Conservation (phyloP, 2,888 invertebrate species). For the Torymus auratus region DNA sequence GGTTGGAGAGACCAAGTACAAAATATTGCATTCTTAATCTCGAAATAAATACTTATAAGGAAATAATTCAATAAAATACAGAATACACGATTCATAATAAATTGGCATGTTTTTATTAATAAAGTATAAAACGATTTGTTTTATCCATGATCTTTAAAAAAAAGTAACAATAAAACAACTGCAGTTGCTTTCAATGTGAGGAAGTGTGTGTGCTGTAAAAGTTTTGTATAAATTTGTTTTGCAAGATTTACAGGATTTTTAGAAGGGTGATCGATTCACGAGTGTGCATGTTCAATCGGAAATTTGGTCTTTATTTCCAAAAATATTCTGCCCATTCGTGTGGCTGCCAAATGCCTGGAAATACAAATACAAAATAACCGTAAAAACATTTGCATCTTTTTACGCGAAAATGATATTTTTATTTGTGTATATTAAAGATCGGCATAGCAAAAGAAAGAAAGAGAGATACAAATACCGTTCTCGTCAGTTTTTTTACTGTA, state of each 20-base stretch:
- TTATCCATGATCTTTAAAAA: constrained; percentile 51
- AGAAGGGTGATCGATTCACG: constrained; percentile 69
- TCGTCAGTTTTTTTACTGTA: constrained; percentile 21
- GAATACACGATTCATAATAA: constrained; percentile 47
- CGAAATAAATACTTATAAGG: constrained; percentile 38
- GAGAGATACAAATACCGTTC: constrained; percentile 63
- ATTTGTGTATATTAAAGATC: constrained; percentile 37
- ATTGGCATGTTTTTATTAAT: constrained; percentile 59
- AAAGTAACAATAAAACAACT: constrained; percentile 55
- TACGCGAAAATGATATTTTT: constrained; percentile 33
- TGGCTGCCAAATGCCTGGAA: constrained; percentile 75
- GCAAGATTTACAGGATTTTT: constrained; percentile 59
- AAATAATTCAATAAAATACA: constrained; percentile 53
- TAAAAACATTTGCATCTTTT: constrained; percentile 60
- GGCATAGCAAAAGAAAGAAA: constrained; percentile 57
- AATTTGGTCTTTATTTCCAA: constrained; percentile 76
- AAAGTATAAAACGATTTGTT: constrained; percentile 57
- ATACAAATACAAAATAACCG: constrained; percentile 75
- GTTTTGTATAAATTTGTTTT: constrained; percentile 40
- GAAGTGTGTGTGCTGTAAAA: constrained; percentile 45
- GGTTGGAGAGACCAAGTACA: constrained; percentile 7
- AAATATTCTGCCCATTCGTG: constrained; percentile 65
- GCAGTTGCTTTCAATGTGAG: constrained; percentile 51
- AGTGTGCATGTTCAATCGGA: constrained; percentile 72
- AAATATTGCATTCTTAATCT: constrained; percentile 20